A percentile compares a stretch with the other conserved stretches of the same genome.
These are phyloP conservation scores for Bos indicus DNA, from an alignment of 2,113 vertebrate genomes.

Conservation along the genomic window DNA sequence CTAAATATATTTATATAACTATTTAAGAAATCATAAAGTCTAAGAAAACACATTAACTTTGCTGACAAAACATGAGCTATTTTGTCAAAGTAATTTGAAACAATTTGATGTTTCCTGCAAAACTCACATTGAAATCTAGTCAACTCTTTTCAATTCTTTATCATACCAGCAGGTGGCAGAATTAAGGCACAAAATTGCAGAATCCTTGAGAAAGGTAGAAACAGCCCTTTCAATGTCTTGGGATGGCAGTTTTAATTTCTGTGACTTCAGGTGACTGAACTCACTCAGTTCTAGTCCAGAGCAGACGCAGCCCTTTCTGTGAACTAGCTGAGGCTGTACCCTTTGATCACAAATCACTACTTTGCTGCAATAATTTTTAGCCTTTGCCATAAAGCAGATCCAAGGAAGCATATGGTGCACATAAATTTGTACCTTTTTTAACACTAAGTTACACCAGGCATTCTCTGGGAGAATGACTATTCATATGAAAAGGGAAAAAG, in stretches of 20 bases:
- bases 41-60: neutral
- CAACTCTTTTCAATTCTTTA: neutral
- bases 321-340: neutral
- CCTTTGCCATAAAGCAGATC: neutral
- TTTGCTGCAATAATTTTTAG: neutral
- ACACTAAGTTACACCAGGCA: neutral
- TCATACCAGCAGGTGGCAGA: conserved; percentile 67
- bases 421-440: conserved; percentile 30
- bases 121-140: neutral
- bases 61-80: neutral
- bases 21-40: neutral
- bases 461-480: neutral
- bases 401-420: neutral
- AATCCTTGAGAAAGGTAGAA: neutral
- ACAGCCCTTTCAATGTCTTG: neutral
- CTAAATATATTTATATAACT: neutral
- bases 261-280: neutral
- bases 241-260: neutral
- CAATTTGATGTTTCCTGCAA: neutral
- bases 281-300: neutral
- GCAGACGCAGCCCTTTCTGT: neutral
- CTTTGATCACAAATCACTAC: conserved; percentile 12
- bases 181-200: conserved; percentile 16
- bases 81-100: neutral
- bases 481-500: neutral